Evolutionary conservation across 2,113 vertebrate genomes (phyloP).

Genomic region (Merops nubicus): DNA sequence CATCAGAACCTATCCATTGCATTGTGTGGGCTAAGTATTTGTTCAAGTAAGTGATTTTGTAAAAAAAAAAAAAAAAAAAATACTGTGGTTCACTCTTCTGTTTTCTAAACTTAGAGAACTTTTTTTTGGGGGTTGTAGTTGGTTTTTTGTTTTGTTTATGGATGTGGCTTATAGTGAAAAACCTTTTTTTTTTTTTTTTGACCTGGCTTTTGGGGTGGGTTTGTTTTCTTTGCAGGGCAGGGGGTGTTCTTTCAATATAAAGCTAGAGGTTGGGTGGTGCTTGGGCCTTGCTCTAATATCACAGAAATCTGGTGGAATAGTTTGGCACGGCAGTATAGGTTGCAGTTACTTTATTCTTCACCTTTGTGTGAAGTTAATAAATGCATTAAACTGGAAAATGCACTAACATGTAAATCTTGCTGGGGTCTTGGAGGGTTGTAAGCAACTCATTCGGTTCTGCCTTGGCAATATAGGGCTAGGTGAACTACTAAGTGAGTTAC

Average conservation of each 20-base stretch:
- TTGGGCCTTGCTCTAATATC: not conserved
- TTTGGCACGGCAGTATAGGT: not conserved
- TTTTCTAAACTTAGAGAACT: not conserved
- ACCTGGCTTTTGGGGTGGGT: not conserved
- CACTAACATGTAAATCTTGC: not conserved
- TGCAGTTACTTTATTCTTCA: not conserved
- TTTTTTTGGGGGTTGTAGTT: not conserved
- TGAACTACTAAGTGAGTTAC: not conserved
- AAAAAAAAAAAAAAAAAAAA: not conserved
- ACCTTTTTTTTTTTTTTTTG: not conserved
- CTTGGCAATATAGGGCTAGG: not conserved
- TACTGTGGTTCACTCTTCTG: not conserved
- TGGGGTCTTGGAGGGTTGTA: not conserved
- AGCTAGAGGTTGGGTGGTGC: not conserved
- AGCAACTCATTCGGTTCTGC: not conserved
- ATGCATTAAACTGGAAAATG: not conserved
- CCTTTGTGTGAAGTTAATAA: not conserved
- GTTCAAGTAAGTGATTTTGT: slow-evolving; percentile 89
- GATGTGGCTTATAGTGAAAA: not conserved
- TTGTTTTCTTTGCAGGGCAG: too few relatives aligned
- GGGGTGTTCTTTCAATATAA: too few relatives aligned
- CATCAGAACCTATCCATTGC: slow-evolving; percentile 98
- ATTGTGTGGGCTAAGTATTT: slow-evolving; percentile 99
- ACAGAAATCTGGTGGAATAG: not conserved
- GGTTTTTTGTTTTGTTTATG: not conserved